A percentile compares a stretch with the other conserved stretches of the same genome.
phyloP scores from a whole-genome alignment of 2,113 vertebrate genomes.

The Nothocercus julius region DNA sequence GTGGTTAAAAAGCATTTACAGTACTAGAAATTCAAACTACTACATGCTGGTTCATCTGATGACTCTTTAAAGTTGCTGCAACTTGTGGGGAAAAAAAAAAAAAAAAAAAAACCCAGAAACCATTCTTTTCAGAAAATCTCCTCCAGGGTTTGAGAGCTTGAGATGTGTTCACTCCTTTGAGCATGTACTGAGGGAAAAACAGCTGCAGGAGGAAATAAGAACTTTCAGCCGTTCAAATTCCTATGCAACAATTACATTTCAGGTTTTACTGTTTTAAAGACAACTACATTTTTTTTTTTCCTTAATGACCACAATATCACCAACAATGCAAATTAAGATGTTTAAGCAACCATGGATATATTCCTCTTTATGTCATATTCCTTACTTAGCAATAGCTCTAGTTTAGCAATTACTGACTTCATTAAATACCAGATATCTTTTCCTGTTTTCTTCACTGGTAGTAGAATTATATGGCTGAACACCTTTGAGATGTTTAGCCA shows the following conservation, averaged over 20 bases:
- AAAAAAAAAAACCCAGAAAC: background rate
- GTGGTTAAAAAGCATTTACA: constrained; percentile 2
- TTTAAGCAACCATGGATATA: background rate
- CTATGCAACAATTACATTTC: background rate
- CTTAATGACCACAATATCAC: background rate
- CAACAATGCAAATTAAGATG: background rate
- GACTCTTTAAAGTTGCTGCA: background rate
- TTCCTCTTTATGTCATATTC: background rate
- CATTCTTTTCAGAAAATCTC: background rate
- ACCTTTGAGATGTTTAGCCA: background rate
- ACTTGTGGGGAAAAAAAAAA: background rate
- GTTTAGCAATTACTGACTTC: background rate
- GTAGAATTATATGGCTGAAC: background rate
- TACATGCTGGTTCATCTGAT: background rate
- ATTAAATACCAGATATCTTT: background rate
- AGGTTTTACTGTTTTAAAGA: background rate
- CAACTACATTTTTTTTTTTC: background rate
- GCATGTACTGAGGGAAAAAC: background rate
- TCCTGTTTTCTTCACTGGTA: background rate
- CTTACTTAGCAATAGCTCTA: background rate
- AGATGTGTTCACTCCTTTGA: background rate
- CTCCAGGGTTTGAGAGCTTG: background rate
- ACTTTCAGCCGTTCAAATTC: background rate
- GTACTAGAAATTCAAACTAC: constrained; percentile 16
- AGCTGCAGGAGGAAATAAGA: background rate